Base-by-base conservation (phyloP, 1,140 invertebrate species). In the Ptiloglossa arizonensis region DNA sequence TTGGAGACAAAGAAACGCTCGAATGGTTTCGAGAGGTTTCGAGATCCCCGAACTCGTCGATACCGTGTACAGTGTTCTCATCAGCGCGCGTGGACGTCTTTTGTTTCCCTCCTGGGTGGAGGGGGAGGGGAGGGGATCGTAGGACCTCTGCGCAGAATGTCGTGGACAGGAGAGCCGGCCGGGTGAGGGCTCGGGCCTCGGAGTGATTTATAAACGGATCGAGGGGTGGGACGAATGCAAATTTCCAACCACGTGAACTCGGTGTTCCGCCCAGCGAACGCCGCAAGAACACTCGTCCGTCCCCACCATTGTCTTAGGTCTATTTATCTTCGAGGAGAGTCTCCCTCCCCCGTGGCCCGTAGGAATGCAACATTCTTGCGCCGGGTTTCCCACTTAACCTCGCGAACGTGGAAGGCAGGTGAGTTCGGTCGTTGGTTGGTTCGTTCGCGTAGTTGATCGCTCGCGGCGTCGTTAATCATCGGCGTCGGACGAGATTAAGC, bases 191-290 rank as follows among this genome's bases (percentile, higher is more conserved):
- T 64, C 77, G 75, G 35, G 29, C 6, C 29, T 11, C 27, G 46
- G 69, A 86, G 86, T 89, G 88, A 89, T 89, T 89, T 89, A 89
- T 88, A 87, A 85, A 84, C 79, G 87, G 63, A 73, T 85, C 76
- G 78, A 52, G 83, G 69, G 86, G 75, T 76, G 85, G 80, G 83
- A 79, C 86, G 83, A 70, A 89, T 89, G 88, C 88, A 89, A 89
- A 89, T 89, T 89, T 89, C 69, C 74, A 80, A 76, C 67, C 84
- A 88, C 82, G 86, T 79, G 86, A 89, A 86, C 86, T 78, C 22
- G 86, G 41, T 72, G 85, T 80, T 82, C 75, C 78, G 71, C 62
- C 66, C 75, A 73, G 29, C 50, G 68, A 50, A 73, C 62, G 76
- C 62, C 32, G 70, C 57, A 75, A 71, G 67, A 80, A 82, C 78